Evolutionary conservation across 1,140 invertebrate genomes (phyloP), one percentile per base, ranked within the genome.

Genomic region (Drosophila busckii): DNA sequence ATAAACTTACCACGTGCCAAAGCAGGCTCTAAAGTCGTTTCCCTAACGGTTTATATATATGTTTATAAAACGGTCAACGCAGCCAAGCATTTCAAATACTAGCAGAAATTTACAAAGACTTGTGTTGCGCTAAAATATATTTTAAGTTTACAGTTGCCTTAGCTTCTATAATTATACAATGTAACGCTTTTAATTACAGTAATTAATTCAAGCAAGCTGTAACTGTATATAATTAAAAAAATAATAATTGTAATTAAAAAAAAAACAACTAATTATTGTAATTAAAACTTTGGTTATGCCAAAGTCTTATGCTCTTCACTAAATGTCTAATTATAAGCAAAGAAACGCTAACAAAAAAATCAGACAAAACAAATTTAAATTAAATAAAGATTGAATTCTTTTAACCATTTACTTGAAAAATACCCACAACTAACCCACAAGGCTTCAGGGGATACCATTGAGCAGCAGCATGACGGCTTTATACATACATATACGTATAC

Each of bases 181-280:
- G 10, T 34, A 42, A 17, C 32, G 53, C 20, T 29, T 46, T 12
- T 34, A 49, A 7, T 25, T 35, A 17, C 12, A 59, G 29, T 37
- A 28, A 3, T 50, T 35, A 26, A 23, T 4, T 23, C 64, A 68
- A 44, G 41, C 17, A 7, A 22, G 32, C n/a, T n/a, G n/a, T n/a
- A n/a, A n/a, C n/a, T n/a, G n/a, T n/a, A 42, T 35, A 15, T 26
- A 26, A 9, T 80, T 73, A 80, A 80, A 60, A 78, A 67, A 78
- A 44, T 35, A 26, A 16, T 64, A 63, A 26, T 13, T 41, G 26
- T 54, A 46, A 32, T 26, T 55, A 50, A 48, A 34, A 32, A 15
- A 42, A 41, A 31, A 58, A 45, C 15, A 40, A 23, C 31, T 10
- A 66, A 52, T 42, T 37, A 34, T 41, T 31, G 17, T 7, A 16